These are phyloP conservation scores for Garra rufa DNA, from an alignment of 2,113 vertebrate species.

Conservation along the genomic window DNA sequence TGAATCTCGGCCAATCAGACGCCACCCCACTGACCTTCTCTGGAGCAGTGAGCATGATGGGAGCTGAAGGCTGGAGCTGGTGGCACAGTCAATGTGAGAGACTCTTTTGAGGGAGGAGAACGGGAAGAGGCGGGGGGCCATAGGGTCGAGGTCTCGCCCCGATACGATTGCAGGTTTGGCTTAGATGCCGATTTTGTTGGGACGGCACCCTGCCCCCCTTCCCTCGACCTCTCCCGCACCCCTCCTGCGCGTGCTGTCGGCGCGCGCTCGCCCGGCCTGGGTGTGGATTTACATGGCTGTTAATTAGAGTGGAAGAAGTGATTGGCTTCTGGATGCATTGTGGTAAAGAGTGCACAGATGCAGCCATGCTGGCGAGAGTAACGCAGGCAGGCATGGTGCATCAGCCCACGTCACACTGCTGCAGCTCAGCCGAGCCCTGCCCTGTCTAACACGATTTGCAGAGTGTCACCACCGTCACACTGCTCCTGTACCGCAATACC, in stretches of 20 bases:
- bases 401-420: constrained; percentile 85
- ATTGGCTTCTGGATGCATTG: constrained; percentile 89
- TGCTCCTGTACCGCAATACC: constrained; percentile 33
- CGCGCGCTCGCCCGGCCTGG: neutral
- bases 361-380: constrained; percentile 83
- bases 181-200: constrained; percentile 32
- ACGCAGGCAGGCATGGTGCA: constrained; percentile 83
- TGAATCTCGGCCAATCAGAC: constrained; percentile 70
- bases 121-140: constrained; percentile 45
- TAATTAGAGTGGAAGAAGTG: constrained; percentile 97
- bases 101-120: constrained; percentile 3
- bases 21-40: constrained; percentile 83
- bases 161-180: neutral
- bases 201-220: constrained; percentile 46
- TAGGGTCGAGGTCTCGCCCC: constrained; percentile 19
- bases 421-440: constrained; percentile 83
- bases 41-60: constrained; percentile 71
- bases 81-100: constrained; percentile 72
- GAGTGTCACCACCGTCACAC: constrained; percentile 75
- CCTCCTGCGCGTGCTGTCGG: constrained; percentile 59
- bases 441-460: constrained; percentile 87
- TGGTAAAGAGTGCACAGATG: constrained; percentile 89
- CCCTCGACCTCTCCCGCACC: constrained; percentile 31
- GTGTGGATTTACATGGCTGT: constrained; percentile 87
- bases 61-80: constrained; percentile 83